phyloP scores from a whole-genome alignment of 2,797 vertebrate genomes.

The Coccyzus lansbergi region DNA sequence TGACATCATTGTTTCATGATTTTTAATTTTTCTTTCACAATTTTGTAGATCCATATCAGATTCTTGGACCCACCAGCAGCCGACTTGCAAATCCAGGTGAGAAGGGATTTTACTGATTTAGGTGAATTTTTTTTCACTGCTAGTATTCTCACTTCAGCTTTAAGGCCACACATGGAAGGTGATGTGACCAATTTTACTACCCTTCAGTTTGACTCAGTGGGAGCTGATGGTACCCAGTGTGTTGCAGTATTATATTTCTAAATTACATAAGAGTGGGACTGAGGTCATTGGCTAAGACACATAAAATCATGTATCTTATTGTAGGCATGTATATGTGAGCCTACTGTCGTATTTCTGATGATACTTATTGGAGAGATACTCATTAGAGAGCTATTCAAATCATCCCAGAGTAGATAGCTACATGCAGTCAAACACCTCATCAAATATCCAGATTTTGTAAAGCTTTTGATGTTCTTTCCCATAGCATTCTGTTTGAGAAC shows the following conservation, averaged over 20 bases:
- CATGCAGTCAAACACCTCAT: not conserved
- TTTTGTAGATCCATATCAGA: conserved; percentile 87
- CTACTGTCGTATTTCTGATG: not conserved
- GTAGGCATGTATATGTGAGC: not conserved
- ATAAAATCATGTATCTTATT: not conserved
- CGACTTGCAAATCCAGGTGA: conserved; percentile 91
- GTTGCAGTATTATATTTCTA: not conserved
- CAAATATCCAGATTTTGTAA: no score
- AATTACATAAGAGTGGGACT: not conserved
- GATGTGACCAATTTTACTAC: not conserved
- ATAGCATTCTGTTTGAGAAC: no score
- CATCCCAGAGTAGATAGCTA: not conserved
- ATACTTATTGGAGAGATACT: not conserved
- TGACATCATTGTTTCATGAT: not conserved
- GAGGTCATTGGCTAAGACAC: not conserved
- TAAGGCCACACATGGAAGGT: not conserved
- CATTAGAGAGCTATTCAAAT: not conserved
- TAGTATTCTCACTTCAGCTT: not conserved
- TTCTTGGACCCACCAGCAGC: conserved; percentile 89
- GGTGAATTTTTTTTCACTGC: not conserved
- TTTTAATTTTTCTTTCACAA: conserved; percentile 11
- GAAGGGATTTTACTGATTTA: conserved; percentile 24
- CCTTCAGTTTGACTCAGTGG: not conserved
- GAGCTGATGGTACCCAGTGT: not conserved
- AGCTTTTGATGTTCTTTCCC: no score